Evolutionary conservation across 2,888 invertebrate species (phyloP).

Genomic region (Eretmocerus hayati): DNA sequence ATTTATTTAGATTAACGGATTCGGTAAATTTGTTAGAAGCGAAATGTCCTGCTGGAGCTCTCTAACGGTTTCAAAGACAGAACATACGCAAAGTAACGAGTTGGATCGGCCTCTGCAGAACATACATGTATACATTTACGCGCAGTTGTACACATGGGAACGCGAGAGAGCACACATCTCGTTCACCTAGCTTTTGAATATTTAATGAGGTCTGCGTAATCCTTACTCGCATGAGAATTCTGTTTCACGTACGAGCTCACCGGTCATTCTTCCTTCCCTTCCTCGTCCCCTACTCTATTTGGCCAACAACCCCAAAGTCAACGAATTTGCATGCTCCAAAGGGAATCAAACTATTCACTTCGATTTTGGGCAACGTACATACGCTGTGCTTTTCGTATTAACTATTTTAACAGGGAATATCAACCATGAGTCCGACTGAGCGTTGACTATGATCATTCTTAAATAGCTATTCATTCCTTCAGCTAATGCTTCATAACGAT

Average conservation of each 20-base stretch:
- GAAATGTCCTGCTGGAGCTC: neutral
- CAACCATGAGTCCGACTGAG: too few species aligned
- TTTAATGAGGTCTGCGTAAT: conserved; percentile 10
- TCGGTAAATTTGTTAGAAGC: conserved; percentile 4
- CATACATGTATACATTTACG: neutral
- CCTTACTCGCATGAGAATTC: conserved; percentile 5
- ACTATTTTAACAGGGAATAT: too few species aligned
- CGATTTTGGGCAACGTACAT: too few species aligned
- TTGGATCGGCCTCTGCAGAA: too few species aligned
- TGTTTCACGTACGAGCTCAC: neutral
- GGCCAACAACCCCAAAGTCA: too few species aligned
- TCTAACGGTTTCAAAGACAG: neutral
- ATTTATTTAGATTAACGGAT: conserved; percentile 13
- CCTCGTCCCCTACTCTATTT: neutral
- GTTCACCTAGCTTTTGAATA: conserved; percentile 7
- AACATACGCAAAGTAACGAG: too few species aligned
- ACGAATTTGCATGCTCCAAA: too few species aligned
- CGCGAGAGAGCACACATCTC: neutral
- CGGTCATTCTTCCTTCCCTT: neutral
- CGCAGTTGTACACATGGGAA: neutral
- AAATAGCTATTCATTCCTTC: too few species aligned
- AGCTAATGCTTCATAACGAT: too few species aligned
- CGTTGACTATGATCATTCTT: too few species aligned
- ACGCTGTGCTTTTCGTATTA: too few species aligned
- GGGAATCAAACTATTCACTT: too few species aligned